These are phyloP conservation scores for Drosophila lowei DNA, from an alignment of 1,140 invertebrate species.

Conservation along the genomic window DNA sequence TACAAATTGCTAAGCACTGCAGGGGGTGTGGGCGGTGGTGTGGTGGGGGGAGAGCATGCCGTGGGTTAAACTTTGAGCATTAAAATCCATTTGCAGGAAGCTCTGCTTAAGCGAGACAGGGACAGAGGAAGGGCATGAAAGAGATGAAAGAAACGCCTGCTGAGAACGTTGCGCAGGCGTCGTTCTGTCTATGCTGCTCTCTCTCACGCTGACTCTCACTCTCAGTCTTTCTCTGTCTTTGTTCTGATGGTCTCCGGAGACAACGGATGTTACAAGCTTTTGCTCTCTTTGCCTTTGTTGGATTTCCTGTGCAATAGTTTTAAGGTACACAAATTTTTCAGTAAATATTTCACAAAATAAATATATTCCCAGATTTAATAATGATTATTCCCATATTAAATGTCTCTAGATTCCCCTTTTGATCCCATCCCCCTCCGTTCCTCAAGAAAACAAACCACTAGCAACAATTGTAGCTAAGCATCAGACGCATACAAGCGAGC, in stretches of 20 bases:
- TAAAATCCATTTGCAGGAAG: conserved; percentile 40
- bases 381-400: too few relatives aligned
- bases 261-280: too few relatives aligned
- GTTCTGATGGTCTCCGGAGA: conserved; percentile 26
- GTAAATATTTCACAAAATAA: too few relatives aligned
- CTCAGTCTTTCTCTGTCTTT: conserved; percentile 31
- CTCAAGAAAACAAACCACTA: neutral
- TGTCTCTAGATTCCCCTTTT: too few relatives aligned
- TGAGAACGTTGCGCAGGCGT: conserved; percentile 51
- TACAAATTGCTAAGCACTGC: conserved; percentile 30
- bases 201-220: conserved; percentile 16
- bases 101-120: neutral
- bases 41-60: conserved; percentile 46
- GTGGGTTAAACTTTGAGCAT: conserved; percentile 40
- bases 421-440: too few relatives aligned
- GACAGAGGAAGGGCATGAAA: neutral
- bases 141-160: neutral
- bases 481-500: neutral
- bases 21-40: conserved; percentile 3
- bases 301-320: too few relatives aligned
- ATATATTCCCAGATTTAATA: too few relatives aligned
- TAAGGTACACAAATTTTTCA: too few relatives aligned
- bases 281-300: too few relatives aligned
- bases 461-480: neutral
- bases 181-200: conserved; percentile 13